These are phyloP conservation scores for Lycodopsis pacificus DNA, from an alignment of 2,797 vertebrate species.

Conservation along the genomic window DNA sequence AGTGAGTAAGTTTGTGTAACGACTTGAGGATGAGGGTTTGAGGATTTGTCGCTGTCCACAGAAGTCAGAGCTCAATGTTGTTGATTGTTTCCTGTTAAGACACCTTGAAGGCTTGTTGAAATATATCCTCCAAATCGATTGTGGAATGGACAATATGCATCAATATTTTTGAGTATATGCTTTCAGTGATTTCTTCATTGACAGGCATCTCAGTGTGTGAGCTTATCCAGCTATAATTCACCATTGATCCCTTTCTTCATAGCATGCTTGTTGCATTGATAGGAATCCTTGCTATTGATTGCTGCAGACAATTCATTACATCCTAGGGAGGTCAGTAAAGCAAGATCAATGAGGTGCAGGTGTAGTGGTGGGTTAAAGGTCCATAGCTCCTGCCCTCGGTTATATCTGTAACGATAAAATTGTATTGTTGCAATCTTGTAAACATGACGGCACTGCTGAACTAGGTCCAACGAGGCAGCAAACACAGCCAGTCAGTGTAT, in stretches of 20 bases:
- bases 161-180: constrained; percentile 12
- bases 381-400: neutral
- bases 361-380: neutral
- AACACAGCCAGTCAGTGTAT: neutral
- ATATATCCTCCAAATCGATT: neutral
- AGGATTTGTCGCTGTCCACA: neutral
- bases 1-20: neutral
- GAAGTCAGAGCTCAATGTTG: neutral
- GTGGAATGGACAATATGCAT: neutral
- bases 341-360: constrained; percentile 22
- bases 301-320: constrained; percentile 31
- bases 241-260: constrained; percentile 35
- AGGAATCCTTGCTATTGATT: constrained; percentile 43
- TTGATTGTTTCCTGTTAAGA: neutral
- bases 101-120: neutral
- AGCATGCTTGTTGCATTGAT: constrained; percentile 32
- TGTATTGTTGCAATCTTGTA: neutral
- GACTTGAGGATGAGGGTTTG: neutral
- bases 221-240: constrained; percentile 25
- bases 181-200: constrained; percentile 33
- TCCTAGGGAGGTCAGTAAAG: constrained; percentile 25
- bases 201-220: constrained; percentile 21
- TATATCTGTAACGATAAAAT: neutral
- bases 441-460: neutral
- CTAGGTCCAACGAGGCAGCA: neutral